A percentile compares a stretch with the other conserved stretches of the same genome.
Conservation (phyloP, 2,113 vertebrate genomes). For the Conger conger region DNA sequence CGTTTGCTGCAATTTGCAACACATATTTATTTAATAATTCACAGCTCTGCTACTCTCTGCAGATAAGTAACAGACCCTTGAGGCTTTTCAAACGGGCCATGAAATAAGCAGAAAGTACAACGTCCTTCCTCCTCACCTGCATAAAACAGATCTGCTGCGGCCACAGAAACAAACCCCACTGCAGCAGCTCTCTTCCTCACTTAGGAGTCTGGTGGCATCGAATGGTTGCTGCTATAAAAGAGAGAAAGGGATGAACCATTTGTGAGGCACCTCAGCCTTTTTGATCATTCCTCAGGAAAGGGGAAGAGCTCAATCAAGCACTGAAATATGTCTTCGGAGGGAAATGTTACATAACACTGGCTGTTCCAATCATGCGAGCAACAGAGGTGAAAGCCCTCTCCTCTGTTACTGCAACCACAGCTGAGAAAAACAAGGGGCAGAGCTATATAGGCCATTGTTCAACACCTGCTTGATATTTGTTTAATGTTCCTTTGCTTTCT, state of each 20-base stretch:
- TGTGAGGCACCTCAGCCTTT: not conserved
- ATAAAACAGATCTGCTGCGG: not conserved
- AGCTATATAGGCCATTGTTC: not conserved
- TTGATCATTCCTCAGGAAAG: not conserved
- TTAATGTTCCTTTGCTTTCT: not conserved
- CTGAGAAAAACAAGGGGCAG: not conserved
- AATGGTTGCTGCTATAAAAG: not conserved
- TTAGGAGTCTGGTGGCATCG: not conserved
- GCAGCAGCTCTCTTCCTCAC: not conserved
- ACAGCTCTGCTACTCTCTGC: not conserved
- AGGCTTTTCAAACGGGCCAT: not conserved
- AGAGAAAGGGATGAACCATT: not conserved
- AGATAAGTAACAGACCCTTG: conserved; percentile 1
- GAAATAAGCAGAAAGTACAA: not conserved
- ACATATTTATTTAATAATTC: not conserved
- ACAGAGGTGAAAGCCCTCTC: not conserved
- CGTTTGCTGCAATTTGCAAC: not conserved
- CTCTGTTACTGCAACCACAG: not conserved
- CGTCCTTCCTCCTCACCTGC: not conserved
- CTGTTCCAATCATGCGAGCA: not conserved
- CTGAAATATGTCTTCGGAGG: not conserved
- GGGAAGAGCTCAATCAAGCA: not conserved
- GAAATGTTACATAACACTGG: not conserved
- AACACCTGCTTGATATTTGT: not conserved
- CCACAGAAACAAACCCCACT: not conserved